A percentile compares a stretch with the other conserved stretches of the same genome.
Evolutionary conservation across 2,113 vertebrate species (phyloP).

Genomic region (Heptranchias perlo): DNA sequence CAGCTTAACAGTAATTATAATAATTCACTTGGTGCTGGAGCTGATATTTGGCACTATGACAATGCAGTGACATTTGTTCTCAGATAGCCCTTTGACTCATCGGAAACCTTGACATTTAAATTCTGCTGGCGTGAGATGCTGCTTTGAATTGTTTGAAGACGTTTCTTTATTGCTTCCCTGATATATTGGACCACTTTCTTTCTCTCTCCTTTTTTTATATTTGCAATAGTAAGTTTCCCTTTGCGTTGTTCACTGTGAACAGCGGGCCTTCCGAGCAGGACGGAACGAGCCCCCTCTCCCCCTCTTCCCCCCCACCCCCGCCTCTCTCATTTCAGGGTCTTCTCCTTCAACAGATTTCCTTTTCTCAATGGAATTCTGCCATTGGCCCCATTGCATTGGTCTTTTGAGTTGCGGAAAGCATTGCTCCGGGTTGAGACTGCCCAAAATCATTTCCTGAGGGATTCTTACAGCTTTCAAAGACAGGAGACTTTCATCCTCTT

Average conservation of each 20-base stretch:
- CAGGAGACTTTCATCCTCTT: too few relatives aligned
- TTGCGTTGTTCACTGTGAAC: background rate
- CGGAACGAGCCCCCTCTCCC: too few relatives aligned
- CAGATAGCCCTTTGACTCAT: background rate
- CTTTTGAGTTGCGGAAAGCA: too few relatives aligned
- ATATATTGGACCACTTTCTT: background rate
- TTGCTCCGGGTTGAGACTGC: too few relatives aligned
- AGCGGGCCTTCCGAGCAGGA: background rate
- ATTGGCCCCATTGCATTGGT: too few relatives aligned
- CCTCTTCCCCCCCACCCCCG: too few relatives aligned
- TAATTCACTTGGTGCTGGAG: conserved; percentile 6
- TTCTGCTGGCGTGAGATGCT: background rate
- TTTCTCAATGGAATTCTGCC: too few relatives aligned
- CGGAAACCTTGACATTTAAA: conserved; percentile 30
- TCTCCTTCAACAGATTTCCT: background rate
- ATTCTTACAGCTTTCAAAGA: too few relatives aligned
- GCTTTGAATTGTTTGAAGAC: background rate
- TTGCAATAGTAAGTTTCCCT: background rate
- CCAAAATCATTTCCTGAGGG: too few relatives aligned
- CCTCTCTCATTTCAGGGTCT: background rate
- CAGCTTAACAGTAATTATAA: conserved; percentile 26
- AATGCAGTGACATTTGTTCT: conserved; percentile 14
- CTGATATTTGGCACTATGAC: background rate
- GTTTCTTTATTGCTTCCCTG: background rate
- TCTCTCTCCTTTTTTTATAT: background rate